Base-by-base conservation (phyloP, 2,113 vertebrate genomes). In the Crotalus horridus region DNA sequence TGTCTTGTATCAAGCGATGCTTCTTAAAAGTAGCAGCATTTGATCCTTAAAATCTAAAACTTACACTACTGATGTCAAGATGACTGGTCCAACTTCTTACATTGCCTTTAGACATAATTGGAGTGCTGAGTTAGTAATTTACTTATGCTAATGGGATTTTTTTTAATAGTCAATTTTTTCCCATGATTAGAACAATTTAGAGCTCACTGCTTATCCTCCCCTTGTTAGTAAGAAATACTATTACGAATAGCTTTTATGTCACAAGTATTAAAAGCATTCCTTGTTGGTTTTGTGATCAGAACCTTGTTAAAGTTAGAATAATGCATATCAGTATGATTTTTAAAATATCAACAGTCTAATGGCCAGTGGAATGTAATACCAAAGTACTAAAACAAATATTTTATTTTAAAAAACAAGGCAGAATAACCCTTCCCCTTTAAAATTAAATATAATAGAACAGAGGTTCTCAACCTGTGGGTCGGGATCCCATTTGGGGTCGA, bases 21-120 rank as follows among this genome's bases (percentile, higher is more conserved):
- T 97, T 96, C 97, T 96, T 96, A 91, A 97, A 96, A 93, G 69
- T 94, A 95, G 91, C 92, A 93, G 93, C 74, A 95, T 95, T 92
- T 96, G 95, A 97, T 96, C 96, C 95, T 97, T 96, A 94, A 97
- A 97, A 97, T 96, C 92, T 90, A 94, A 92, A 94, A 24, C 97
- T 97, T 93, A 96, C 97, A 93, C 7, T 95, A 93, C 93, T 96
- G 51, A 94, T 96, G 95, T 96, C 95, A 97, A 95, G 96, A 94
- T 96, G 95, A 92, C 94, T 95, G 74, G 91, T 95, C 94, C 97
- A 96, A 97, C 97, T 97, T 97, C 89, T 95, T 96, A 92, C 95
- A 94, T 96, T 96, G 96, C 91, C 95, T 97, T 96, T 94, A 93
- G 94, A 96, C 97, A 95, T 96, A 97, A 97, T 97, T 96, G 94